Conservation (phyloP, 1,140 invertebrate genomes). For the Thereuonema tuberculata region DNA sequence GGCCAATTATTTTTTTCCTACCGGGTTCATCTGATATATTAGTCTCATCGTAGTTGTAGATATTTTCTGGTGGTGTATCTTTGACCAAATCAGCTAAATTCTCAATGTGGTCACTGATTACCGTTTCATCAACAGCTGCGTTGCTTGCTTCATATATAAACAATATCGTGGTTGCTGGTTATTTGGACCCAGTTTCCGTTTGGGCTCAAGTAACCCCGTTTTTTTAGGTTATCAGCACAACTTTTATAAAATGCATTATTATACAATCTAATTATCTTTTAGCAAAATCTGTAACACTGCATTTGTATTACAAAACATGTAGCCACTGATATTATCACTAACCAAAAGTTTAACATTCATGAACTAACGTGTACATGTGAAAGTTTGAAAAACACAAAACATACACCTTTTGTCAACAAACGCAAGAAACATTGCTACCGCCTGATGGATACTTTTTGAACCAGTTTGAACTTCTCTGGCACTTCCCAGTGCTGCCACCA, state of each 20-base stretch:
- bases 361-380: too few species aligned
- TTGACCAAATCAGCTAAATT: conserved; percentile 14
- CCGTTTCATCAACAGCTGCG: not conserved
- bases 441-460: not conserved
- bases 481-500: too few species aligned
- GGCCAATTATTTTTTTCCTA: conserved; percentile 22
- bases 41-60: conserved; percentile 34
- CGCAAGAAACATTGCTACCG: too few species aligned
- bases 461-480: too few species aligned
- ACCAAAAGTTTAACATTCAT: too few species aligned
- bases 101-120: not conserved
- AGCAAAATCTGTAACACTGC: too few species aligned
- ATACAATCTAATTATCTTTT: too few species aligned
- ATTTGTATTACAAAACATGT: too few species aligned
- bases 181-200: not conserved
- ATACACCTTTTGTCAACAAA: too few species aligned
- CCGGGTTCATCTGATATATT: conserved; percentile 30
- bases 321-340: too few species aligned
- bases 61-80: conserved; percentile 20
- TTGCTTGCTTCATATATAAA: not conserved
- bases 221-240: not conserved
- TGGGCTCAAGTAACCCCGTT: not conserved
- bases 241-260: too few species aligned
- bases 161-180: not conserved
- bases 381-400: too few species aligned